Conservation (phyloP, 2,113 vertebrate species). For the Albula glossodonta region DNA sequence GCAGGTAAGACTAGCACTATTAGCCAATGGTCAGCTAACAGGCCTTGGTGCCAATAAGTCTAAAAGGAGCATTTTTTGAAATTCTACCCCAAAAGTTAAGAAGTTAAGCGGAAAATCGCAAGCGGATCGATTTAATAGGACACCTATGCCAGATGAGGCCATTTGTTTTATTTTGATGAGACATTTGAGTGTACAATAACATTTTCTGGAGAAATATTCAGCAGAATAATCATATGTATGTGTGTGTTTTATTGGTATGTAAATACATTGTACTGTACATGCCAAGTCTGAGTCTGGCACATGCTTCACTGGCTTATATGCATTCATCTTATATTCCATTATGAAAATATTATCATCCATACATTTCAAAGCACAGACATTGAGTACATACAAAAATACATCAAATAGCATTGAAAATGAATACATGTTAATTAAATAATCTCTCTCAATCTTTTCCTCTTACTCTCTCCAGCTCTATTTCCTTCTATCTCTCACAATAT, state of each 20-base stretch:
- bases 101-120: too few species aligned
- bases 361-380: not conserved
- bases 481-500: not conserved
- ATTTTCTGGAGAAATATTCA: not conserved
- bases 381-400: not conserved
- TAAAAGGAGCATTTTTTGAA: too few species aligned
- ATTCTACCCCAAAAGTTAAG: too few species aligned
- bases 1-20: too few species aligned
- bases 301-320: not conserved
- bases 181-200: not conserved
- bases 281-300: not conserved
- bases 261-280: not conserved
- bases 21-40: too few species aligned
- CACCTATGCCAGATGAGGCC: too few species aligned
- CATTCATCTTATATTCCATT: not conserved
- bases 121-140: too few species aligned
- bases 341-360: not conserved
- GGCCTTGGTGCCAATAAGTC: too few species aligned
- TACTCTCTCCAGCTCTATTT: not conserved
- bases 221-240: not conserved
- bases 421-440: not conserved
- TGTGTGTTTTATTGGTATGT: not conserved
- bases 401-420: not conserved
- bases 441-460: not conserved
- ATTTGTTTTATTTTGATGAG: too few species aligned